Evolutionary conservation across 2,888 invertebrate genomes (phyloP), one percentile per base, ranked within the genome.

Genomic region (Xanthorhoe designata): DNA sequence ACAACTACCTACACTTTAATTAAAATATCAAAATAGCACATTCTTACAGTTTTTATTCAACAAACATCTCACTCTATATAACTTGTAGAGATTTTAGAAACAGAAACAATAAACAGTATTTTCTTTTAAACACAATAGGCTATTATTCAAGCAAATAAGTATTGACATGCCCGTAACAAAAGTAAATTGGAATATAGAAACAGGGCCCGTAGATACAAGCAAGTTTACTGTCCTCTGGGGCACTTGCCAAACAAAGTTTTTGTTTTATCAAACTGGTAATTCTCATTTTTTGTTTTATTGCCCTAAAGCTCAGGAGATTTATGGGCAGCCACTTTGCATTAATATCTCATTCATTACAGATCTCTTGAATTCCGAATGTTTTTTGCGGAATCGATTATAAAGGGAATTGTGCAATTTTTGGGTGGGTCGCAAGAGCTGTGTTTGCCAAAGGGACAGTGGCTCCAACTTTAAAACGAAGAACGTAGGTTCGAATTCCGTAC

Each of bases 241-340:
- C 86, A 83, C 85, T 87, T 87, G 85, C 85, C 83, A 85, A 89
- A 89, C 87, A 89, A 90, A 90, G 80, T 91, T 91, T 91, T 89
- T 91, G 88, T 90, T 90, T 88, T 87, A 89, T 88, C 87, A 87
- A 90, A 90, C 90, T 89, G 90, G 87, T 87, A 87, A 90, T 89
- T 87, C 87, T 78, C 85, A 87, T 92, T 92, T 92, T 92, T 92
- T 92, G 89, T 90, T 91, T 89, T 89, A 89, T 90, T 89, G 86
- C 86, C 86, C 81, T 70, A 84, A 90, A 88, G 81, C 89, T 86
- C 87, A 73, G 70, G 86, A 89, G 89, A 92, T 92, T 92, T 91
- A 92, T 89, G 79, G 86, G 83, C 81, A 83, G 83, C 84, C 88
- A 89, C 87, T 92, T 91, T 88, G 89, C 88, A 92, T 92, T 91